These are phyloP conservation scores for Myotis pilosus DNA, from an alignment of 2,797 vertebrate genomes.

Conservation along the genomic window DNA sequence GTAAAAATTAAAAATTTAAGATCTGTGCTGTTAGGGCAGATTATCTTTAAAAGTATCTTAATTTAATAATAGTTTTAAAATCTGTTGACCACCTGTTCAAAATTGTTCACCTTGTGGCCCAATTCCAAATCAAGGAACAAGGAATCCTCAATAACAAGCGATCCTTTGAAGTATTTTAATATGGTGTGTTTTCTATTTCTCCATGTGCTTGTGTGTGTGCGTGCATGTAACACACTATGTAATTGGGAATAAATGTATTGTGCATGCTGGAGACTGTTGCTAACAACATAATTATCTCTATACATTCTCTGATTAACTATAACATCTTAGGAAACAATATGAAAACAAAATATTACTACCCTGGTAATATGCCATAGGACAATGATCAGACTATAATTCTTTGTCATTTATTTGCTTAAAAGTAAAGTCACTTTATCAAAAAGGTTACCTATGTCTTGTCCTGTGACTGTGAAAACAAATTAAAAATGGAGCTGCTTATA, in stretches of 20 bases:
- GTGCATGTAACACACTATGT: not conserved
- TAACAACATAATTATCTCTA: not conserved
- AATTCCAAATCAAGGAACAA: slow-evolving; percentile 46
- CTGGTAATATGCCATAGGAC: not conserved
- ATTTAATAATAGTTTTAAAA: slow-evolving; percentile 1
- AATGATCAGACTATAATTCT: not conserved
- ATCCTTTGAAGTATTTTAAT: not conserved
- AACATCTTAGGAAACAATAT: not conserved
- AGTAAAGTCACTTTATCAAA: slow-evolving; percentile 8
- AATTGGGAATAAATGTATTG: not conserved
- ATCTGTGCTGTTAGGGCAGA: not conserved
- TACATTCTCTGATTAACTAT: not conserved
- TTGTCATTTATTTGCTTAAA: slow-evolving; percentile 15
- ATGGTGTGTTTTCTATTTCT: not conserved
- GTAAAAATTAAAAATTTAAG: slow-evolving; percentile 1
- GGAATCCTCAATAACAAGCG: not conserved
- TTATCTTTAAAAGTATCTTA: slow-evolving; percentile 41
- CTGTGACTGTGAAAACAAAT: slow-evolving; percentile 49
- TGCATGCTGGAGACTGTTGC: not conserved
- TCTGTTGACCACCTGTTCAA: not conserved
- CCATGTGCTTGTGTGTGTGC: not conserved
- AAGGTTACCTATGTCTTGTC: slow-evolving; percentile 26
- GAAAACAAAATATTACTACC: slow-evolving; percentile 38
- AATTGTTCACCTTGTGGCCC: slow-evolving; percentile 11
- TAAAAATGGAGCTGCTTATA: slow-evolving; percentile 54